phyloP scores from a whole-genome alignment of 2,888 invertebrate genomes.

The Altica lythri region DNA sequence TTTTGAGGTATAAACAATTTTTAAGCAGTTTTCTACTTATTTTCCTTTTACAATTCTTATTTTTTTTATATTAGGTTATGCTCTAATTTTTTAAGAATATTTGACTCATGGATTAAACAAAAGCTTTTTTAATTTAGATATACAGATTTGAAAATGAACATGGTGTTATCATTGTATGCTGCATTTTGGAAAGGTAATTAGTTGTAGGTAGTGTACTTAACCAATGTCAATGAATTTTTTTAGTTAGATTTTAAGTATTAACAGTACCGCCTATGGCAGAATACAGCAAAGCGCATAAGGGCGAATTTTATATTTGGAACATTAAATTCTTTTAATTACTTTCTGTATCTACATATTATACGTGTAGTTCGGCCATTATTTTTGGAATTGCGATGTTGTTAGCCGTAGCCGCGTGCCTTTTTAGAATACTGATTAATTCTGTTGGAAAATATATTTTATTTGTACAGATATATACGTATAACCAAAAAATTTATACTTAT shows the following conservation, averaged over 20 bases:
- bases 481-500: conserved; percentile 43
- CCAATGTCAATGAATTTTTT: no score
- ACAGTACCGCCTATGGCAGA: conserved; percentile 23
- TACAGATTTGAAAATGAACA: no score
- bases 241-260: conserved; percentile 12
- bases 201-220: no score
- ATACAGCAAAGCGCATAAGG: conserved; percentile 39
- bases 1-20: no score
- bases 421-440: conserved; percentile 55
- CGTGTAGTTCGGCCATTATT: conserved; percentile 56
- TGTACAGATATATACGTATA: conserved; percentile 41
- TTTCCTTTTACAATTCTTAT: no score
- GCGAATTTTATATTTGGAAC: conserved; percentile 57
- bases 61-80: no score
- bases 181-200: no score
- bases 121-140: no score
- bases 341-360: conserved; percentile 57
- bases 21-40: no score
- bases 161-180: no score
- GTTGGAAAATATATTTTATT: conserved; percentile 52
- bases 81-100: no score
- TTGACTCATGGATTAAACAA: no score
- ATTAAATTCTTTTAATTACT: conserved; percentile 58
- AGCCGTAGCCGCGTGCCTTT: conserved; percentile 46
- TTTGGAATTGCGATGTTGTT: conserved; percentile 46